Base-by-base conservation (phyloP, 2,113 vertebrate genomes). In the Poecile atricapillus region DNA sequence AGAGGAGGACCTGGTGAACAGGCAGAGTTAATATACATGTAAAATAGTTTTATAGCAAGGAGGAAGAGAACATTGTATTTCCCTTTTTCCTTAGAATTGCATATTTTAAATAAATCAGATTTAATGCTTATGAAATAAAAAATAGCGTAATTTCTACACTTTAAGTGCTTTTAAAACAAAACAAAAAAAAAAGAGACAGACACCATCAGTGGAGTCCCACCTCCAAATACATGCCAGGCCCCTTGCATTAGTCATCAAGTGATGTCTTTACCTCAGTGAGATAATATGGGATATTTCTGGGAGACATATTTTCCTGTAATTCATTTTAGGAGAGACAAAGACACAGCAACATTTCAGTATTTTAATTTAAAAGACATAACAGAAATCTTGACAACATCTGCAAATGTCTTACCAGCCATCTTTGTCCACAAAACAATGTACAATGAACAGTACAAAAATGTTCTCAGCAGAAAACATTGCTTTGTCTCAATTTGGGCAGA, bases 341-440 rank as follows among this genome's bases (percentile, higher is more conserved):
- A 93, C 83, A 58, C 60, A 47, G n/a, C 23, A 71, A 41, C 3
- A 2, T 87, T 93, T 89, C 79, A 87, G 21, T 47, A 56, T 69
- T 96, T 97, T 97, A 96, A 97, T 96, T 95, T 75, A 79, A 86
- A 94, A 94, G 87, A 81, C 27, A 73, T 73, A 88, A 86, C 74
- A 95, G 31, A 31, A 82, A 64, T 89, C 43, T 85, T 80, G 65
- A 95, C 85, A 90, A 87, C 33, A 89, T 46, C 56, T 91, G 63
- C 41, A 92, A 92, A 77, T 59, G 20, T 39, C 71, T 78, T 76
- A 93, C 27, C 68, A 95, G 76, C 55, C 86, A 90, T 22, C 46
- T 92, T 70, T 65, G 62, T 93, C 85, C 91, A 97, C 83, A 87
- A 78, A 93, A 83, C 55, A 68, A 58, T 3, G 0, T 79, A 90